Evolutionary conservation across 2,888 invertebrate genomes (phyloP).

Genomic region (Lasioglossum oenotherae): DNA sequence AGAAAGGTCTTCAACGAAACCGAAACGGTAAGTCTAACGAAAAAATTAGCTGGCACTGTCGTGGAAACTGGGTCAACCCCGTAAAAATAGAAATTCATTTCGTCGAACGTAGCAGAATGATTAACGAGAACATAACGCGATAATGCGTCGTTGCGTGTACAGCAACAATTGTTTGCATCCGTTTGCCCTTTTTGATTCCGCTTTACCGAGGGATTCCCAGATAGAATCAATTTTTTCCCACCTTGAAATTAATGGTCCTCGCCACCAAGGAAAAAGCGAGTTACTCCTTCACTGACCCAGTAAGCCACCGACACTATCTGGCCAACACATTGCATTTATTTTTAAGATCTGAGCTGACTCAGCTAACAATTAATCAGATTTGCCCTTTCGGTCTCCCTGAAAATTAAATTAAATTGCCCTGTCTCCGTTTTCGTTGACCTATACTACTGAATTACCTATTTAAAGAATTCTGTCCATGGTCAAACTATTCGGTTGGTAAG

Average conservation of each 20-base stretch:
- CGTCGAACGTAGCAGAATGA: slow-evolving; percentile 35
- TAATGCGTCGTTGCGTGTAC: slow-evolving; percentile 40
- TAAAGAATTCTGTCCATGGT: neutral
- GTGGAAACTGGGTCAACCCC: slow-evolving; percentile 27
- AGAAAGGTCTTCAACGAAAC: neutral
- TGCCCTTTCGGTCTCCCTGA: slow-evolving; percentile 1
- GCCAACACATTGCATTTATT: neutral
- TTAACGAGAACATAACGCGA: slow-evolving; percentile 34
- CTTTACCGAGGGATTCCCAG: neutral
- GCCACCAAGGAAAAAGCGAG: neutral
- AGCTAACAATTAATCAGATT: slow-evolving; percentile 2
- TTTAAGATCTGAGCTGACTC: neutral
- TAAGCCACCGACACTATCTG: neutral
- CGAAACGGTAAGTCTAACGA: neutral
- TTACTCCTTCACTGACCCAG: neutral
- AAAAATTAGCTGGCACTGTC: neutral
- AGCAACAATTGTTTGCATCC: slow-evolving; percentile 33
- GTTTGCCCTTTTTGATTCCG: slow-evolving; percentile 17
- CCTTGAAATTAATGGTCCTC: slow-evolving; percentile 7
- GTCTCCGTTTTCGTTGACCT: neutral
- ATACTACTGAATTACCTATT: neutral
- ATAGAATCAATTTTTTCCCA: slow-evolving; percentile 20
- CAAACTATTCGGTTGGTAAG: neutral
- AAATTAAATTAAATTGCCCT: neutral
- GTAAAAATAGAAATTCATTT: slow-evolving; percentile 47